Evolutionary conservation across 2,797 vertebrate genomes (phyloP).

Genomic region (Gephyroberyx darwinii): DNA sequence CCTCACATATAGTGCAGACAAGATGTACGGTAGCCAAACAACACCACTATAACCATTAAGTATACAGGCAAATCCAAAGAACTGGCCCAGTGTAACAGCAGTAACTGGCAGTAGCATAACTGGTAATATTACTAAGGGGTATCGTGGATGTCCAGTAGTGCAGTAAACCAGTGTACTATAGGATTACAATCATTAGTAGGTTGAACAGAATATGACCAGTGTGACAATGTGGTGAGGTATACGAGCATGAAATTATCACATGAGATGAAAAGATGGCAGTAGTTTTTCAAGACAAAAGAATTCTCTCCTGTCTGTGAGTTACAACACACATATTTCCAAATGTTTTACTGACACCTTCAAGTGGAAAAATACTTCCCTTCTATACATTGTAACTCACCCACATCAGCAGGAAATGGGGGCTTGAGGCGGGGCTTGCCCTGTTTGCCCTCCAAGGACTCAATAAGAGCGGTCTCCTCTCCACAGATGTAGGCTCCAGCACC

Average conservation of each 20-base stretch:
- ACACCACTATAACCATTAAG: too few relatives aligned
- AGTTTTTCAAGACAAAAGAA: background rate
- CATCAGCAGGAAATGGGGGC: conserved; percentile 93
- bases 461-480: conserved; percentile 94
- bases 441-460: conserved; percentile 96
- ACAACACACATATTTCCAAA: background rate
- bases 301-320: too few relatives aligned
- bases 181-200: background rate
- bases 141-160: too few relatives aligned
- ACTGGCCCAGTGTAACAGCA: too few relatives aligned
- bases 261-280: background rate
- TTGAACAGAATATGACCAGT: background rate
- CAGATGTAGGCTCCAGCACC: conserved; percentile 97
- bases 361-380: background rate
- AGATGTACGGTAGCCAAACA: too few relatives aligned
- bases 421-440: conserved; percentile 96
- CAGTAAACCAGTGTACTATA: background rate
- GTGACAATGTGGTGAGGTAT: background rate
- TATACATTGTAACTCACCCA: conserved; percentile 81
- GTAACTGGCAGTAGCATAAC: too few relatives aligned
- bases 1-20: too few relatives aligned
- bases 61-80: too few relatives aligned
- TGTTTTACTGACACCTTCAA: background rate
- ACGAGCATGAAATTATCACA: background rate
- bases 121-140: too few relatives aligned